Evolutionary conservation across 2,113 vertebrate genomes (phyloP), one percentile per base, ranked within the genome.

Genomic region (Crypturellus undulatus): DNA sequence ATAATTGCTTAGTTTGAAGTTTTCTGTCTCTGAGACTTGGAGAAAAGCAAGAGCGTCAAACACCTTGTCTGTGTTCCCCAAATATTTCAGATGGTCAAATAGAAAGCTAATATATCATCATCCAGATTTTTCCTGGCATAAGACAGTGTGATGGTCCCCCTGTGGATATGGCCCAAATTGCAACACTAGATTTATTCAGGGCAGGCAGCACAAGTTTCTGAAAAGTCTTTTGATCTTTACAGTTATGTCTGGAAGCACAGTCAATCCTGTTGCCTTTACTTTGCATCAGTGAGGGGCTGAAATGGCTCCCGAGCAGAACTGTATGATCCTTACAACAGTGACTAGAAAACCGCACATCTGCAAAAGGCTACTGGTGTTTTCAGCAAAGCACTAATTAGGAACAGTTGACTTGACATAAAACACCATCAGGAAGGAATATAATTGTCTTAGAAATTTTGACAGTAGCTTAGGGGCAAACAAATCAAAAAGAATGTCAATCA

Each of bases 161-260:
- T 32, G n/a, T 43, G 47, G 59, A 64, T 40, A 26, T 0, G 0
- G 16, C 20, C 10, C 3, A 64, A 68, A 34, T 0, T 1, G n/a
- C 22, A 59, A 20, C 8, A 5, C 14, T 8, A n/a, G 38, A 54
- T 72, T 80, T 80, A 69, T 73, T 78, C 59, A 34, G 70, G 63
- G 32, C 42, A 77, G 42, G 14, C 12, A 77, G 17, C n/a, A 7
- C 16, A 38, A 64, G 59, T 59, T 72, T 59, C 38, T 77, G 59
- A 34, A 77, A 68, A n/a, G 26, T 43, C 54, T 9, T 92, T 77
- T 84, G 69, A 69, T 92, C 60, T 60, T 54, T 32, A 26, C 36
- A 38, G 38, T 32, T 42, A 20, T 28, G 42, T 52, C 75, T 58
- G 19, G 59, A 32, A 67, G 52, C 87, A 59, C 49, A 54, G 40